phyloP scores from a whole-genome alignment of 1,140 invertebrate species.

The Chrysomallon squamiferum region DNA sequence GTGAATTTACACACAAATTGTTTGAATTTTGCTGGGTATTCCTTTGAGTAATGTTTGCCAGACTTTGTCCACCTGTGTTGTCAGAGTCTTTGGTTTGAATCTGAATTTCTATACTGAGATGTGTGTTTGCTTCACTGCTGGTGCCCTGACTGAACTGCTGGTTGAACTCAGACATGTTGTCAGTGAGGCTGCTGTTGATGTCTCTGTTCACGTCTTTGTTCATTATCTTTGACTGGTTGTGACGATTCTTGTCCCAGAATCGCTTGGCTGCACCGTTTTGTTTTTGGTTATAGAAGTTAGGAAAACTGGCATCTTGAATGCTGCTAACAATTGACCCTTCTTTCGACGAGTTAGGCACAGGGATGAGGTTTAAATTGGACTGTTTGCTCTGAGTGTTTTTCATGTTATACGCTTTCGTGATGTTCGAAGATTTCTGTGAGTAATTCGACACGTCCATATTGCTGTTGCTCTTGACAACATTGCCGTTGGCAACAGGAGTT shows the following conservation, averaged over 20 bases:
- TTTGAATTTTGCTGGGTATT: neutral
- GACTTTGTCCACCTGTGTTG: neutral
- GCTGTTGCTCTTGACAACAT: conserved; percentile 44
- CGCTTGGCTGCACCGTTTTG: conserved; percentile 90
- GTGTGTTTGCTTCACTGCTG: conserved; percentile 47
- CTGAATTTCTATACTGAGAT: conserved; percentile 54
- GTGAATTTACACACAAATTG: neutral
- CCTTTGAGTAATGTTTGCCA: neutral
- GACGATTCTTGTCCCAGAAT: conserved; percentile 87
- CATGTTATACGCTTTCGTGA: conserved; percentile 43
- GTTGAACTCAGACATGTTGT: conserved; percentile 44
- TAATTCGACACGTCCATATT: conserved; percentile 34
- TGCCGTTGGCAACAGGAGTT: conserved; percentile 43
- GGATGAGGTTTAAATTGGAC: conserved; percentile 58
- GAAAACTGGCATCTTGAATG: conserved; percentile 66
- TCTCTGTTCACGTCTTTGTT: conserved; percentile 55
- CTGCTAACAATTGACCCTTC: conserved; percentile 46
- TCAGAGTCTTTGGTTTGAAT: conserved; percentile 25
- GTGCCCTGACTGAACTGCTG: conserved; percentile 37
- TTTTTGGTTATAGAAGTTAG: conserved; percentile 88
- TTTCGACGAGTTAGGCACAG: conserved; percentile 50
- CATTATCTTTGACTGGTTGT: conserved; percentile 70
- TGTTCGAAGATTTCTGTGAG: conserved; percentile 35
- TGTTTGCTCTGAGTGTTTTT: conserved; percentile 40
- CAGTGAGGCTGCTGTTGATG: conserved; percentile 49